A percentile compares a stretch with the other conserved stretches of the same genome.
Evolutionary conservation across 2,797 vertebrate species (phyloP).

Genomic region (Scleropages formosus): DNA sequence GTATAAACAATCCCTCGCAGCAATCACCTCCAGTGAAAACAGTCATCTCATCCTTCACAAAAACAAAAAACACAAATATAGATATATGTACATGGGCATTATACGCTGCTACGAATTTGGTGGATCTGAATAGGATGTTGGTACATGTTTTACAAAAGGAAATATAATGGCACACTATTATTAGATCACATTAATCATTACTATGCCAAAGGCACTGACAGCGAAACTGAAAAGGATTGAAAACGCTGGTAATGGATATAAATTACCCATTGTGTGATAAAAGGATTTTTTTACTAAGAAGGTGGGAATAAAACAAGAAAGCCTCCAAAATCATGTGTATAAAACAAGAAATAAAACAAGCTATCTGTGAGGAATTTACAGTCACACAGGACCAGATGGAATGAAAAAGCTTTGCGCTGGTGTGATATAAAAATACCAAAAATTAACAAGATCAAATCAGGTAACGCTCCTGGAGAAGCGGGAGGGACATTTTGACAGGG

Average conservation of each 20-base stretch:
- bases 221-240: conserved; percentile 99
- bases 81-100: conserved; percentile 58
- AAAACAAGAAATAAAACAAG: conserved; percentile 73
- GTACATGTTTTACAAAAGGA: conserved; percentile 99
- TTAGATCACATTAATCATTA: conserved; percentile 99
- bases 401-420: conserved; percentile 68
- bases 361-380: conserved; percentile 75
- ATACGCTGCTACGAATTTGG: conserved; percentile 99
- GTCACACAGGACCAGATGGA: conserved; percentile 78
- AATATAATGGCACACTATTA: conserved; percentile 99
- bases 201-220: conserved; percentile 99
- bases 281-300: conserved; percentile 99
- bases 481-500: conserved; percentile 69
- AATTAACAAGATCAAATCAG: conserved; percentile 64
- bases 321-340: conserved; percentile 77
- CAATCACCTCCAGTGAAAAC: conserved; percentile 78
- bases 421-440: conserved; percentile 50
- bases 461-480: conserved; percentile 46
- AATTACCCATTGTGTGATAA: conserved; percentile 99
- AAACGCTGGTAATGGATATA: conserved; percentile 99
- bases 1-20: conserved; percentile 45
- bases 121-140: conserved; percentile 99
- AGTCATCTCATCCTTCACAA: conserved; percentile 88
- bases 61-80: background rate
- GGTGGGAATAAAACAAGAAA: conserved; percentile 99